Evolutionary conservation across 2,888 invertebrate genomes (phyloP), one percentile per base, ranked within the genome.

Genomic region (Mesorhabditis spiculigera): DNA sequence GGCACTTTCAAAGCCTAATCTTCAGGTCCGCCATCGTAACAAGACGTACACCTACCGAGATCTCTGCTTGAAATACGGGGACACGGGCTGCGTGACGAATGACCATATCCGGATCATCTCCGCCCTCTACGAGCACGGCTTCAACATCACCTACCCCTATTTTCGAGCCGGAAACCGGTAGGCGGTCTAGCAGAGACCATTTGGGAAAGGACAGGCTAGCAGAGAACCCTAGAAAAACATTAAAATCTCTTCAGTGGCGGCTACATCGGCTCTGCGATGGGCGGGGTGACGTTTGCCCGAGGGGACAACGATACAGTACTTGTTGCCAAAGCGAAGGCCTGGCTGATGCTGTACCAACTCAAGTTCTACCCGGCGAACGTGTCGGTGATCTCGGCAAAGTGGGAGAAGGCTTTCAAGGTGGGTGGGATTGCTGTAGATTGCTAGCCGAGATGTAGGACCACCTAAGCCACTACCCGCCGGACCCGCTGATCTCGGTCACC

Each of bases 271-370:
- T 69, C 76, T 4, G 80, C 81, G 4, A 65, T 81, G 41, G 81
- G 81, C 0, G 81, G 79, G 5, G 80, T 80, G 8, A 74, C 73
- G 42, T 61, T 81, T 13, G 75, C 71, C 4, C 71, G 70, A 67
- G 77, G 72, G 13, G 75, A 76, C 5, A 61, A 75, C 10, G 76
- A 71, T 8, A 70, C 72, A 66, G 73, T 73, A n/a, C 71, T 79
- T 10, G 73, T 81, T 63, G 76, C 74, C 4, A 69, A 66, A 13
- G 83, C 83, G 5, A 70, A 76, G 42, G 80, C 83, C 5, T 83
- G 83, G 83, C 73, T 82, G 44, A 66, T 83, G 63, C 68, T 83
- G 28, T 83, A 81, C 62, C 82, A 82, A 43, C 65, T 83, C 63
- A 75, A 77, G 50, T 82, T 82, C 67, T 75, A 78, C 50, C 78